These are phyloP conservation scores for Sebastes baramenuke DNA, from an alignment of 2,797 vertebrate genomes.

Conservation along the genomic window DNA sequence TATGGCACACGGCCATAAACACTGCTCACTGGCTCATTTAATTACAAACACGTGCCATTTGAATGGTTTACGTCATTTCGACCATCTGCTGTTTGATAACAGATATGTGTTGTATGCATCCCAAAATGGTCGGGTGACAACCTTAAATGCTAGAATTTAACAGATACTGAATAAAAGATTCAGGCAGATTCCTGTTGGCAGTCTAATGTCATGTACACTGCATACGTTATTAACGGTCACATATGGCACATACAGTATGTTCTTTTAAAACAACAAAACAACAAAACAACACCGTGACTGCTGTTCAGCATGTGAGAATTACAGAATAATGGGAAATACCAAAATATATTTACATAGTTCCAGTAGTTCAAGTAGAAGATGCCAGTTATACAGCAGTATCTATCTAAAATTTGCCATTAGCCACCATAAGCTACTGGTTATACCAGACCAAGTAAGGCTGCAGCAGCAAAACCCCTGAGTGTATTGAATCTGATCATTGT, in stretches of 20 bases:
- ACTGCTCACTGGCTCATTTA: constrained; percentile 55
- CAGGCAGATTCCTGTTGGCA: not conserved
- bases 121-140: constrained; percentile 18
- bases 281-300: not conserved
- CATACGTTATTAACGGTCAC: not conserved
- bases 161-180: not conserved
- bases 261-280: not conserved
- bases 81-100: constrained; percentile 55
- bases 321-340: not conserved
- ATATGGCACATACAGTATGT: not conserved
- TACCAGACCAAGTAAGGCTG: not conserved
- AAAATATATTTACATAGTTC: not conserved
- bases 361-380: not conserved
- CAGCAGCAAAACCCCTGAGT: not conserved
- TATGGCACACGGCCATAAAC: constrained; percentile 34
- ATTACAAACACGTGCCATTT: constrained; percentile 58
- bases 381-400: not conserved
- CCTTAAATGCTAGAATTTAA: constrained; percentile 17
- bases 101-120: constrained; percentile 26
- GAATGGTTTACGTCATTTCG: constrained; percentile 40
- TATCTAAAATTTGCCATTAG: not conserved
- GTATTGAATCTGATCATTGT: not conserved
- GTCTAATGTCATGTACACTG: not conserved
- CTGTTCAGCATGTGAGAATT: not conserved
- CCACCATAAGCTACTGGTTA: not conserved